Conservation (phyloP, 2,797 vertebrate genomes). For the Varecia variegata region DNA sequence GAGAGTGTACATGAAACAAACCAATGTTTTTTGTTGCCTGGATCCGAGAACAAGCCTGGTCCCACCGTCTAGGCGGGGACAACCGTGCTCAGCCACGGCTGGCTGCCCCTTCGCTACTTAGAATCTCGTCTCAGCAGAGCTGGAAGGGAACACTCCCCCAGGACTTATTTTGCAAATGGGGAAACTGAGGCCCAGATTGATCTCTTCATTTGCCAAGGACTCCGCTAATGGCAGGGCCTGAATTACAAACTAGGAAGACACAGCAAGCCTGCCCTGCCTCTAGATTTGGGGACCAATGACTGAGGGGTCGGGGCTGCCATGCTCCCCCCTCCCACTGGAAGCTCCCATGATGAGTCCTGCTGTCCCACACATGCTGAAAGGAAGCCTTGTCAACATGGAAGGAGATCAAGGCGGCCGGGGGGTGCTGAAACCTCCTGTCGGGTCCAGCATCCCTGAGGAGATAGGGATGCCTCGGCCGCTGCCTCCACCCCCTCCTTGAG, state of each 20-base stretch:
- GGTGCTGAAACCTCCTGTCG: slow-evolving; percentile 50
- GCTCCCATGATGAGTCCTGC: background rate
- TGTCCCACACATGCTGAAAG: slow-evolving; percentile 75
- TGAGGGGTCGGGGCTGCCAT: accelerated
- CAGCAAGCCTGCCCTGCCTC: background rate
- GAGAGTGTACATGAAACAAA: background rate
- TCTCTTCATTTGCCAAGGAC: background rate
- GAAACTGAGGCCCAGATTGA: background rate
- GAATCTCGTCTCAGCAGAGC: background rate
- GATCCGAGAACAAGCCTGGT: background rate
- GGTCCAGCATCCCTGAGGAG: slow-evolving; percentile 42
- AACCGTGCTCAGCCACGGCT: background rate
- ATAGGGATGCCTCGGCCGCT: slow-evolving; percentile 42
- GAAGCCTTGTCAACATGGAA: slow-evolving; percentile 77
- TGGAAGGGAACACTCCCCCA: background rate
- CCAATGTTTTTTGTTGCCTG: background rate
- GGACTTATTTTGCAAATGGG: background rate
- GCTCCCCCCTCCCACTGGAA: background rate
- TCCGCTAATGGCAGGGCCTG: background rate
- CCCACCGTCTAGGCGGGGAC: background rate
- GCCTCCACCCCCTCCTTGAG: slow-evolving; percentile 36
- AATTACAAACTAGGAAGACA: background rate
- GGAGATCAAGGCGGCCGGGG: slow-evolving; percentile 68
- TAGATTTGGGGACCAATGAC: background rate
- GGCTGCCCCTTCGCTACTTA: background rate